phyloP scores from a whole-genome alignment of 2,797 vertebrate species.

The Etheostoma perlongum region DNA sequence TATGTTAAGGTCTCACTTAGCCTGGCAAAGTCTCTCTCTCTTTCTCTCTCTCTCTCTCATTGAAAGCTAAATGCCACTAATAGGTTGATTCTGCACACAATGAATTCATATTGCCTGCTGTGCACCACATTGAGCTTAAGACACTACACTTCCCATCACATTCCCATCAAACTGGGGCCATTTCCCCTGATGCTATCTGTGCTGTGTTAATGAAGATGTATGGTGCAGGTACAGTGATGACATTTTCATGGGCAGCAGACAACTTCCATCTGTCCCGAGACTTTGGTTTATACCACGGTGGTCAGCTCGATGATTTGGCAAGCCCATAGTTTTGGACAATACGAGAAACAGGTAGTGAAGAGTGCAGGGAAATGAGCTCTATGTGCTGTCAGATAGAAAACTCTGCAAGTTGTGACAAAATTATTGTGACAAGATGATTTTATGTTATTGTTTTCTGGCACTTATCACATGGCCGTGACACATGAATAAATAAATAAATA shows the following conservation, averaged over 20 bases:
- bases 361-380: slow-evolving; percentile 38
- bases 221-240: slow-evolving; percentile 69
- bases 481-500: neutral
- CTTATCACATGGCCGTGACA: neutral
- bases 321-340: slow-evolving; percentile 53
- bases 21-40: slow-evolving; percentile 8
- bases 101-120: slow-evolving; percentile 64
- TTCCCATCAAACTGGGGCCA: slow-evolving; percentile 61
- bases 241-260: slow-evolving; percentile 69
- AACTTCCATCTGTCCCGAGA: slow-evolving; percentile 64
- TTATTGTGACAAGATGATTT: slow-evolving; percentile 24
- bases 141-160: slow-evolving; percentile 33
- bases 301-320: slow-evolving; percentile 58
- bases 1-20: slow-evolving; percentile 32
- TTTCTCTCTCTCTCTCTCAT: neutral
- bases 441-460: slow-evolving; percentile 36
- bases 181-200: slow-evolving; percentile 69
- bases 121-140: slow-evolving; percentile 47
- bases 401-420: slow-evolving; percentile 6
- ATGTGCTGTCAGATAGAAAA: slow-evolving; percentile 41
- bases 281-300: slow-evolving; percentile 41
- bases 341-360: slow-evolving; percentile 16
- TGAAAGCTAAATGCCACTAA: slow-evolving; percentile 64
- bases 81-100: slow-evolving; percentile 64
- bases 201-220: slow-evolving; percentile 77